Evolutionary conservation across 2,888 invertebrate genomes (phyloP), one percentile per base, ranked within the genome.

Genomic region (Reticulitermes lucifugus): DNA sequence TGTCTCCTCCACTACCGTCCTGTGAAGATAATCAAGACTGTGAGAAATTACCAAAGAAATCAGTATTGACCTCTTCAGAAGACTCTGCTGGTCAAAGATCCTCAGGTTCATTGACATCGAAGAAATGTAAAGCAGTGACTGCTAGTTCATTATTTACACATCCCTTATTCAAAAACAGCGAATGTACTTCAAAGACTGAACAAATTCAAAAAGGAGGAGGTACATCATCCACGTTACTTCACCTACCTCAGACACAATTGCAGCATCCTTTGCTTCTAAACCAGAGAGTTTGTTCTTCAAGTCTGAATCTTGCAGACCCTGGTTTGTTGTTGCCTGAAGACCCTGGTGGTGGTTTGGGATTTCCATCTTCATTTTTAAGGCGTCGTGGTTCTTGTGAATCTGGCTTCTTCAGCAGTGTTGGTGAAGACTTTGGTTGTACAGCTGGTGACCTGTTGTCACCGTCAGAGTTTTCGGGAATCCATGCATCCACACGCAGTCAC

Each of bases 371-470:
- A 51, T 89, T 89, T 89, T 91, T 95, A n/a, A 92, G 94, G 59
- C 92, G 97, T 29, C 93, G 97, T 79, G 97, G 96, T 85, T 97
- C 97, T 35, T 97, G 97, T 90, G 97, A 97, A 90, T 96, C 96
- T 88, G 97, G 97, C 35, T 97, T 97, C 90, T 97, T 96, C 93
- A 96, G 96, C 84, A 96, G 96, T 88, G 95, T 96, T 87, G 96
- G 96, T 89, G 96, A 96, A 89, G 96, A 96, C 89, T 93, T 94
- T 85, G 88, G 89, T 84, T 88, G 89, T 87, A 93, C 87, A 46
- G 87, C 88, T 55, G 87, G 88, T 46, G 89, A 89, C 71, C 86
- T 89, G 65, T 87, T 88, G 4, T 88, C 88, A 77, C 70, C 86
- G 79, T 71, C 84, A 22, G 84, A 88, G 84, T 84, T 86, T 85